These are phyloP conservation scores for Myrmophylax atrothorax DNA, from an alignment of 2,113 vertebrate species.

Conservation along the genomic window DNA sequence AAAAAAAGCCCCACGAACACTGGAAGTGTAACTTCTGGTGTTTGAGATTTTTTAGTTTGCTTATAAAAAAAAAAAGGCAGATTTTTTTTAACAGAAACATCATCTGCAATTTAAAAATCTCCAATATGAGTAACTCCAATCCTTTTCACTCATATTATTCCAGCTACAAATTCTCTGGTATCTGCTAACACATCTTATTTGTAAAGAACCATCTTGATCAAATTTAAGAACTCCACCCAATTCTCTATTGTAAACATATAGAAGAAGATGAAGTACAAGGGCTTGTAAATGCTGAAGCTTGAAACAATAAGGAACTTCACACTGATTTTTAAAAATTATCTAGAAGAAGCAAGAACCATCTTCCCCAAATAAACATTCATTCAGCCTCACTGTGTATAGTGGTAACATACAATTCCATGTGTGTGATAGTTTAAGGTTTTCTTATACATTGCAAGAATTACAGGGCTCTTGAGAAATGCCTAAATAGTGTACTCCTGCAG, in stretches of 20 bases:
- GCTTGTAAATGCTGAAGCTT: not conserved
- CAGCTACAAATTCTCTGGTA: not conserved
- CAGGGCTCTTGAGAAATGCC: not conserved
- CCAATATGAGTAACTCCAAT: not conserved
- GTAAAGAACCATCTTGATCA: not conserved
- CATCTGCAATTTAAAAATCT: not conserved
- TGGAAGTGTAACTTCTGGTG: constrained; percentile 1
- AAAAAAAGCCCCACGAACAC: not conserved
- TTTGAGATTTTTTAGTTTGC: not conserved
- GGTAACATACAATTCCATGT: not conserved
- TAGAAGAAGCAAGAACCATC: not conserved
- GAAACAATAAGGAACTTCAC: not conserved
- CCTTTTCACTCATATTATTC: not conserved
- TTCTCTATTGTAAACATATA: not conserved
- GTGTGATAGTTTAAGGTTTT: not conserved
- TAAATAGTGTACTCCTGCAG: not conserved
- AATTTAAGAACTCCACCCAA: not conserved
- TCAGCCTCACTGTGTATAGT: not conserved
- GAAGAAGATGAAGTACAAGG: not conserved
- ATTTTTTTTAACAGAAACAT: not conserved
- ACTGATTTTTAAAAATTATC: not conserved
- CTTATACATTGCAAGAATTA: not conserved
- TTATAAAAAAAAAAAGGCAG: not conserved
- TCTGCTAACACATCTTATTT: not conserved
- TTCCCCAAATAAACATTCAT: not conserved